Evolutionary conservation across 2,888 invertebrate species (phyloP).

Genomic region (Chloromyia formosa): DNA sequence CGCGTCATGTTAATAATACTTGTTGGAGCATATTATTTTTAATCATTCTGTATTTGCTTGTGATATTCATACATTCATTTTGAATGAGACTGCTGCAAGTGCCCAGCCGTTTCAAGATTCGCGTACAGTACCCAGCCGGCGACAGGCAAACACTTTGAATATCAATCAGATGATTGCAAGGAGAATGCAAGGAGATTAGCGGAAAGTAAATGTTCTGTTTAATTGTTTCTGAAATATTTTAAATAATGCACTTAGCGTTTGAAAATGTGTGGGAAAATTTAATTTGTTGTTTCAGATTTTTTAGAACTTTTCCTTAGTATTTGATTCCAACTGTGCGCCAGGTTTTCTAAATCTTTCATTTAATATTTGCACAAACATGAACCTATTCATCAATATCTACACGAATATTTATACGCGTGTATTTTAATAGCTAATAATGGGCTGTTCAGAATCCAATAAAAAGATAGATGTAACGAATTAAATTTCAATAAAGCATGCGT

Average conservation of each 20-base stretch:
- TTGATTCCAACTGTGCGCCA: no score
- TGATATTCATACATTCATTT: neutral
- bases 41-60: constrained; percentile 19
- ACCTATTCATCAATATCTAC: no score
- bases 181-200: neutral
- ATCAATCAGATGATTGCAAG: constrained; percentile 22
- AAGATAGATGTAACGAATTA: constrained; percentile 9
- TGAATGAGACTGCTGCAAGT: neutral
- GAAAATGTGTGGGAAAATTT: constrained; percentile 19
- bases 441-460: neutral
- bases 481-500: constrained; percentile 12
- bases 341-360: neutral
- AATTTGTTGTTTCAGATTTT: neutral
- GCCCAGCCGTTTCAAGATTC: neutral
- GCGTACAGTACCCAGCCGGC: neutral
- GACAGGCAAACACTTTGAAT: constrained; percentile 28
- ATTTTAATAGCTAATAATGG: neutral
- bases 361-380: no score
- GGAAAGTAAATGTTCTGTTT: constrained; percentile 38
- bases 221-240: constrained; percentile 35
- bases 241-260: constrained; percentile 23
- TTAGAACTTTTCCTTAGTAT: no score
- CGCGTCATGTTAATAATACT: constrained; percentile 20
- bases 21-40: constrained; percentile 27
- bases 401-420: no score